Percentiles rank a stretch among this genome's conserved stretches.
Evolutionary conservation across 2,113 vertebrate genomes (phyloP).

Genomic region (Pseudorasbora parva): DNA sequence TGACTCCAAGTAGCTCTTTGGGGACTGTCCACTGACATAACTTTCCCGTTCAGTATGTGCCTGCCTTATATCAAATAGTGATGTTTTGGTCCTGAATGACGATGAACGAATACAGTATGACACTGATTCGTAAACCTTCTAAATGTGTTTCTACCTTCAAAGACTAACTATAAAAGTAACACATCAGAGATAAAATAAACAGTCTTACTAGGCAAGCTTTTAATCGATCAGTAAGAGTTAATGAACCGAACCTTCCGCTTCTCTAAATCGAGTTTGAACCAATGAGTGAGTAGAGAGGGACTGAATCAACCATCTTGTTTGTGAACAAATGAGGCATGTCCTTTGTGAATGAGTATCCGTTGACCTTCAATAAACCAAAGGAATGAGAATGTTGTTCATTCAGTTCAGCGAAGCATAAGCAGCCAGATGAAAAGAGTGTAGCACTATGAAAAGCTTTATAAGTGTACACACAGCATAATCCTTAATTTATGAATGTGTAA

Average conservation of each 20-base stretch:
- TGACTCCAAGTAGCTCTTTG: neutral
- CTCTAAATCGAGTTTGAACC: too few relatives aligned
- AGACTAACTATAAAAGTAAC: neutral
- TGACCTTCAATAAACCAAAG: neutral
- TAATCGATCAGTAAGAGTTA: neutral
- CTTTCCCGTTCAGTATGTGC: neutral
- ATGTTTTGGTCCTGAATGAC: neutral
- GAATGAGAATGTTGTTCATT: neutral
- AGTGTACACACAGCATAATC: constrained; percentile 2
- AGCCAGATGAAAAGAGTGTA: neutral
- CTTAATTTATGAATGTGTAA: constrained; percentile 20
- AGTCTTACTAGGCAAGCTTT: neutral
- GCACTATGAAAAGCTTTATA: neutral
- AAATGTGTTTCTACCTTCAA: neutral
- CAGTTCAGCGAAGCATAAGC: neutral
- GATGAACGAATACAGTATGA: too few relatives aligned
- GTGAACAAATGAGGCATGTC: neutral
- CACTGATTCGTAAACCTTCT: neutral
- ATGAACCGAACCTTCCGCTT: neutral
- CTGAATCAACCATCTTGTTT: neutral
- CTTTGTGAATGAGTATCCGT: neutral
- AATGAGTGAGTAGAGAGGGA: neutral
- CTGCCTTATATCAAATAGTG: neutral
- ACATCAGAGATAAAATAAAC: neutral
- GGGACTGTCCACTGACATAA: neutral